These are phyloP conservation scores for Torymus auratus DNA, from an alignment of 2,888 invertebrate species.

Conservation along the genomic window DNA sequence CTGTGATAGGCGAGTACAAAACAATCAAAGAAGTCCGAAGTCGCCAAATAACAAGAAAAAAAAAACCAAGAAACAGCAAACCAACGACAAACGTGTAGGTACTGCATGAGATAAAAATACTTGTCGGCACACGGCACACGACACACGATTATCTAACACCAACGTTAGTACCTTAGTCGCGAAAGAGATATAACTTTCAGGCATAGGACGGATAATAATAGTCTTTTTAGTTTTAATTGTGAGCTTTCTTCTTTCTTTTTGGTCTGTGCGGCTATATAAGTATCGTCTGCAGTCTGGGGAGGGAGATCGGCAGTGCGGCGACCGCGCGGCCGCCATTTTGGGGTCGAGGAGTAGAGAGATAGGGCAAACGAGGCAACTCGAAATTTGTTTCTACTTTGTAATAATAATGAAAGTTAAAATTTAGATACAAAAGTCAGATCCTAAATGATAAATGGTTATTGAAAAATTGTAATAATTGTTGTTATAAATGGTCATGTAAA, in stretches of 20 bases:
- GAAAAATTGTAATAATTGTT: no score
- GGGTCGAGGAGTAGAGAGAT: background rate
- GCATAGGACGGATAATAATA: conserved; percentile 53
- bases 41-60: conserved; percentile 64
- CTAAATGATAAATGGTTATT: no score
- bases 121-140: conserved; percentile 76
- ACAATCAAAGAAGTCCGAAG: conserved; percentile 66
- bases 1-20: conserved; percentile 66
- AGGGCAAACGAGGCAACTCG: no score
- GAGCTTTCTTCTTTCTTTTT: conserved; percentile 8
- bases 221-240: conserved; percentile 28
- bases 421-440: no score
- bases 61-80: conserved; percentile 74
- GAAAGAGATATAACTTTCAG: conserved; percentile 53
- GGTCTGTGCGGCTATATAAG: background rate
- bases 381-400: no score
- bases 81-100: conserved; percentile 75
- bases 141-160: conserved; percentile 76
- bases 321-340: conserved; percentile 1
- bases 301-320: background rate
- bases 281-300: no score
- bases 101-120: conserved; percentile 68
- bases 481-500: no score
- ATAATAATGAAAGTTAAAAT: no score
- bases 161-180: conserved; percentile 75